Percentiles rank a stretch among this genome's conserved stretches.
phyloP scores from a whole-genome alignment of 2,113 vertebrate species.

The Helogale parvula region DNA sequence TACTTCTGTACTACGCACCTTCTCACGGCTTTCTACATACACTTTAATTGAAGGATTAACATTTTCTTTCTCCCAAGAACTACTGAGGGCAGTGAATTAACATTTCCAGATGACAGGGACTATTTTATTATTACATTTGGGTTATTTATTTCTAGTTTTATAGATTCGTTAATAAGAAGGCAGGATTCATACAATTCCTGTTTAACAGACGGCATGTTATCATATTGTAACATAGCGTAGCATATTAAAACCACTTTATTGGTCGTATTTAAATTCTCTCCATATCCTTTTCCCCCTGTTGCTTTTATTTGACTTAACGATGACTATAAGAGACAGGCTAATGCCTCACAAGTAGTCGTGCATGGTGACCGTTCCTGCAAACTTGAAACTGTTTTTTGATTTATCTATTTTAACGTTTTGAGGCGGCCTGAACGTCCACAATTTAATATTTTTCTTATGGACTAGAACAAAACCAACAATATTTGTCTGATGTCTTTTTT shows the following conservation, averaged over 20 bases:
- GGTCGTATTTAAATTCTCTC: neutral
- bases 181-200: neutral
- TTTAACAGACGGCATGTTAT: neutral
- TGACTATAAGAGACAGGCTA: neutral
- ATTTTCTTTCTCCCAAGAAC: neutral
- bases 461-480: neutral
- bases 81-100: neutral
- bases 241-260: slow-evolving; percentile 11
- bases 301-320: neutral
- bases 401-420: neutral
- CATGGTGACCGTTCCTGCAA: neutral
- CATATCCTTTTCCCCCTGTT: neutral
- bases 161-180: slow-evolving; percentile 31
- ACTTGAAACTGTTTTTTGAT: neutral
- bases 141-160: slow-evolving; percentile 42
- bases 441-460: slow-evolving; percentile 14
- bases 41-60: slow-evolving; percentile 15
- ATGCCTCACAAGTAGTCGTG: neutral
- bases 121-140: slow-evolving; percentile 8
- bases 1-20: neutral
- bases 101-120: neutral
- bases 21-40: neutral
- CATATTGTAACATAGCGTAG: neutral
- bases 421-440: neutral
- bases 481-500: neutral